These are phyloP conservation scores for Eleutherodactylus coqui DNA, from an alignment of 2,797 vertebrate genomes.

Conservation along the genomic window DNA sequence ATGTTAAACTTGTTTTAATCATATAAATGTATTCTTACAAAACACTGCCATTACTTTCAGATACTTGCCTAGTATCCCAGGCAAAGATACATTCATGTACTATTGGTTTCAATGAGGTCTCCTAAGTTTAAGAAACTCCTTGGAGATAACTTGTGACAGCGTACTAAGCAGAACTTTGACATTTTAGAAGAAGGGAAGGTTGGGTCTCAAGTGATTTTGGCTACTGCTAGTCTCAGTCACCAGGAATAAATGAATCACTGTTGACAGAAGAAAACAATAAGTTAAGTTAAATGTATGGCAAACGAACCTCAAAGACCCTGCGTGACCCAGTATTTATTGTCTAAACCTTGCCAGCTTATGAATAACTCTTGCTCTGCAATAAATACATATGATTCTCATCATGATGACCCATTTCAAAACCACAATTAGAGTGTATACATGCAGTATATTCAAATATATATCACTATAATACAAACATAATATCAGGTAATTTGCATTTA, in stretches of 20 bases:
- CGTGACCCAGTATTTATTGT: constrained; percentile 47
- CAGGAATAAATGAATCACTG: constrained; percentile 48
- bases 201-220: background rate
- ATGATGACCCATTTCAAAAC: constrained; percentile 2
- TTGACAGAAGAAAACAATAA: constrained; percentile 30
- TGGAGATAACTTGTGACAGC: background rate
- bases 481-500: too few relatives aligned
- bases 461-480: too few relatives aligned
- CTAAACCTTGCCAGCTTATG: constrained; percentile 15
- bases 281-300: constrained; percentile 13
- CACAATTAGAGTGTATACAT: background rate
- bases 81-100: background rate
- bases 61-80: too few relatives aligned
- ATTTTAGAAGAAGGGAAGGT: constrained; percentile 9
- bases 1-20: too few relatives aligned
- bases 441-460: background rate
- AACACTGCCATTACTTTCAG: too few relatives aligned
- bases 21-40: too few relatives aligned
- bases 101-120: background rate
- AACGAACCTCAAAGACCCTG: constrained; percentile 12
- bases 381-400: constrained; percentile 13
- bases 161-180: constrained; percentile 8
- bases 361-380: constrained; percentile 35
- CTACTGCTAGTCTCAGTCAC: constrained; percentile 13
- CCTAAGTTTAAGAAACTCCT: background rate